Evolutionary conservation across 2,113 vertebrate species (phyloP).

Genomic region (Trematomus loennbergii): DNA sequence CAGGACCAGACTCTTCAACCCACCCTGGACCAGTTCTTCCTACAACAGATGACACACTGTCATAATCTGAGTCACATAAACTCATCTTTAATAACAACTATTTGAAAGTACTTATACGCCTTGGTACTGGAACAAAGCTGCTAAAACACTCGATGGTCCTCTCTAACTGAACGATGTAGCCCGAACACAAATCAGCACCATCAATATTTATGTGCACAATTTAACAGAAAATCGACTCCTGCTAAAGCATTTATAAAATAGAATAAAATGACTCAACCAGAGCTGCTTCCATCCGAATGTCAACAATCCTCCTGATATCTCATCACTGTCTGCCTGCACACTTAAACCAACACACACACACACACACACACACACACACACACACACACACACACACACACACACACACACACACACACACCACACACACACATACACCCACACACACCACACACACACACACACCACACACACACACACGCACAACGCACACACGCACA

Average conservation of each 20-base stretch:
- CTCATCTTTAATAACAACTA: no score
- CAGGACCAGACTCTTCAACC: no score
- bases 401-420: background rate
- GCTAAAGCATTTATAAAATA: background rate
- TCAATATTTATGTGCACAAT: background rate
- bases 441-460: background rate
- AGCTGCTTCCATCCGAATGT: conserved; percentile 1
- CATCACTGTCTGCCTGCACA: background rate
- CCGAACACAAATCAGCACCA: background rate
- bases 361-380: conserved; percentile 7
- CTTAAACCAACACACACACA: background rate
- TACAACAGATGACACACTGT: no score
- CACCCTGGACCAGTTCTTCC: no score
- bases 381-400: background rate
- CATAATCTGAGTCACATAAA: no score
- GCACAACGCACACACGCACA: background rate
- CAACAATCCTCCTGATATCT: conserved; percentile 20
- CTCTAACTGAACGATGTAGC: background rate
- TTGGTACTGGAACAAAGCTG: no score
- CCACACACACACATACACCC: background rate
- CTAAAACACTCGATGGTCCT: background rate
- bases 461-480: background rate
- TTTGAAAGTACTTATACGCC: no score
- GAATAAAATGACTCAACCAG: background rate
- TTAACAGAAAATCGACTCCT: background rate